Base-by-base conservation (phyloP, 1,140 invertebrate species). In the Galleria mellonella region DNA sequence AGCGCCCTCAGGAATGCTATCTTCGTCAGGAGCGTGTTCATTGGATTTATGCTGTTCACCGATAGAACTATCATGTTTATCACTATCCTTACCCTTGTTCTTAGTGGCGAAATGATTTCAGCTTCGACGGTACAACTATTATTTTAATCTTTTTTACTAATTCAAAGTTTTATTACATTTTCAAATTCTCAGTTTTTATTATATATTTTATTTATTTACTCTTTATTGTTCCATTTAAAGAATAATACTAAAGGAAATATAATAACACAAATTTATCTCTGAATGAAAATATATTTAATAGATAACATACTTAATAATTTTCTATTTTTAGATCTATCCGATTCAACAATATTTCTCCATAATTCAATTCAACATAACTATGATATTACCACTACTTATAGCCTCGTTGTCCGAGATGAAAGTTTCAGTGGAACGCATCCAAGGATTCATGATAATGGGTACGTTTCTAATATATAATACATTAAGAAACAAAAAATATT, bases 311-410 rank as follows among this genome's bases (percentile, higher is more conserved):
- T n/a, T n/a, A n/a, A n/a, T n/a, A n/a, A n/a, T n/a, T 23, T 23
- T 12, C 14, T 47, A 31, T 36, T 78, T 85, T 52, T 51, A 87
- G 76, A 87, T 91, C 2, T 94, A 93, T 70, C 91, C 93, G 0
- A 86, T 94, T 10, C 89, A 93, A 12, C 89, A 91, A 33, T 92
- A 92, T 61, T 92, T 92, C 52, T 92, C 92, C 53, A 88, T 91
- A 29, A 79, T 93, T n/a, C 88, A 91, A 41, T 66, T 77, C 23
- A 86, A 83, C 9, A 50, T 92, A 9, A 92, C 92, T 0, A 88
- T 95, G 23, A 90, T 91, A 47, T 90, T 95, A 62, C 94, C 94
- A 0, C 74, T 92, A 42, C 92, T 91, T 0, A 88, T 96, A 0
- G 89, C 92, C 2, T 86, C 88, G 39, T 63, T 88, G 0, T 90